Evolutionary conservation across 2,797 vertebrate species (phyloP), one percentile per base, ranked within the genome.

Genomic region (Paramormyrops hopkinsi): DNA sequence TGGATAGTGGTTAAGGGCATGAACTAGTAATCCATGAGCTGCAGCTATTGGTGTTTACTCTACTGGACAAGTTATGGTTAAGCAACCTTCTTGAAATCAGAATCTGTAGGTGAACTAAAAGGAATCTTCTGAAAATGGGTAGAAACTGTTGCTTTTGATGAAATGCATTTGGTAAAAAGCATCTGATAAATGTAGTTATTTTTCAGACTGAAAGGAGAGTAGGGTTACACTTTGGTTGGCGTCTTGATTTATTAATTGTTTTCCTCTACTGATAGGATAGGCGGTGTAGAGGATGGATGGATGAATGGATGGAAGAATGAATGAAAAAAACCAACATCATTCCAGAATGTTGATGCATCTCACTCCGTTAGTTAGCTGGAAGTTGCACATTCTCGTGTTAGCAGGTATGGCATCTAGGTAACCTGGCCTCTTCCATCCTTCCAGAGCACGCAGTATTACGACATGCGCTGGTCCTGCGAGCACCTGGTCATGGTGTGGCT

Each of bases 401-500:
- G 73, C 73, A 79, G 73, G 37, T 1, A 76, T 9, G 19, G 6
- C 14, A 2, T 37, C 33, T 19, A 4, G 73, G 29, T 73, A 14
- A 73, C 29, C 29, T 37, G 29, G 62, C 73, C 73, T n/a, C 14
- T n/a, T 6, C 46, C 19, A 6, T 41, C 59, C 84, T 54, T 86
- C 2, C 95, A 99, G 99, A 99, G 98, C 93, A 99, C 99, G 0
- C 99, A 99, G 95, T 99, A 99, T 96, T 99, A 99, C 1, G 99
- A 99, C 95, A 99, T 99, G 99, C 98, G 98, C 91, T 99, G 99
- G 99, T 99, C 99, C 22, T 99, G 99, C 29, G 99, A 99, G 94
- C 99, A 99, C 92, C 97, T 99, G 93, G 99, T 99, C 93, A 99
- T 99, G 98, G 98, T 99, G 93, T 99, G 99, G 99, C 98, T 99